A percentile compares a stretch with the other conserved stretches of the same genome.
Evolutionary conservation across 1,140 invertebrate species (phyloP).

Genomic region (Caenorhabditis tropicalis): DNA sequence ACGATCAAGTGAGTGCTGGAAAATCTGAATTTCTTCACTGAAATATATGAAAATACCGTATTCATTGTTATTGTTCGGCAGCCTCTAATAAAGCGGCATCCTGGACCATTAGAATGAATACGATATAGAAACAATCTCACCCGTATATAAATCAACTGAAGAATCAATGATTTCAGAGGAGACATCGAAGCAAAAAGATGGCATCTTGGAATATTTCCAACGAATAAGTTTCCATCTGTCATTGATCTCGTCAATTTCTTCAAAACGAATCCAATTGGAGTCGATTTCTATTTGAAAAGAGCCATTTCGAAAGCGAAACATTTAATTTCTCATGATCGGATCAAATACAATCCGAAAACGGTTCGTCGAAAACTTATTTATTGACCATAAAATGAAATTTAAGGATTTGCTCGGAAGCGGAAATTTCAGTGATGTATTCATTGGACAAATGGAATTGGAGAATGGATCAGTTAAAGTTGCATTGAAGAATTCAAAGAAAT

Average conservation of each 20-base stretch:
- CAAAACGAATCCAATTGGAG: neutral
- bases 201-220: neutral
- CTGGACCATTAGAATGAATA: too few relatives aligned
- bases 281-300: neutral
- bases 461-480: neutral
- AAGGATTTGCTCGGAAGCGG: neutral
- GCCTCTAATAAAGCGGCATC: too few relatives aligned
- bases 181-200: neutral
- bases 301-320: neutral
- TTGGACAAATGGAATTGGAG: neutral
- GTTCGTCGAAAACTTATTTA: neutral
- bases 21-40: too few relatives aligned
- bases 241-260: neutral
- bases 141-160: too few relatives aligned
- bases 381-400: neutral
- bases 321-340: neutral
- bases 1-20: neutral
- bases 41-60: too few relatives aligned
- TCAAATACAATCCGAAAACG: neutral
- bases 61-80: too few relatives aligned
- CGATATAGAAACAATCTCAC: too few relatives aligned
- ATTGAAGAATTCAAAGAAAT: neutral
- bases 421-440: neutral
- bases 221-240: neutral
- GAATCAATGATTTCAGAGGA: neutral